Conservation (phyloP, 1,140 invertebrate species). For the Agrilus planipennis region DNA sequence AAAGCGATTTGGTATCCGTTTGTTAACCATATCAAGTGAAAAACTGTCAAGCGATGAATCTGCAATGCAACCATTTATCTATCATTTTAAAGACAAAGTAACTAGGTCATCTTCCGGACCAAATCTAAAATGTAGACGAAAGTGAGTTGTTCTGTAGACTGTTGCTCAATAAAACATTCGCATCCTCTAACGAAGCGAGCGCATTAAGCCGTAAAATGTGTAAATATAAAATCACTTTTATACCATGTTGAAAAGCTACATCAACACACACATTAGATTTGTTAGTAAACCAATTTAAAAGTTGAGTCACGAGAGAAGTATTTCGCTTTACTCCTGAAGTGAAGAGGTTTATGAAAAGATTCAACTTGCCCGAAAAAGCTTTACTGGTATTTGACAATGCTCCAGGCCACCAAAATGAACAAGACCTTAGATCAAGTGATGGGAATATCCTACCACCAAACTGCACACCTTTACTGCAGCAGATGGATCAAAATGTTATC, state of each 20-base stretch:
- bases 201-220: neutral
- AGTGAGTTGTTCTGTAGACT: neutral
- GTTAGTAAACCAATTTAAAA: neutral
- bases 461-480: neutral
- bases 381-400: neutral
- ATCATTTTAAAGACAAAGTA: neutral
- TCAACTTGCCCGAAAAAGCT: neutral
- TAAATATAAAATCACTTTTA: too few species aligned
- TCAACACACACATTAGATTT: neutral
- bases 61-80: neutral
- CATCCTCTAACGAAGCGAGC: neutral
- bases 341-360: neutral
- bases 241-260: neutral
- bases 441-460: neutral
- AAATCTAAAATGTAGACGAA: constrained; percentile 1
- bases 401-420: neutral
- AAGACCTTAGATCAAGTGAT: too few species aligned
- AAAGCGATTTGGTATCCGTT: neutral
- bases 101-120: neutral
- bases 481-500: neutral
- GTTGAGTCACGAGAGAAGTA: neutral
- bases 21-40: too few species aligned
- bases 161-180: neutral
- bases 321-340: neutral
- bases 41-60: neutral